Evolutionary conservation across 2,113 vertebrate genomes (phyloP).

Genomic region (Sebastes fasciatus): DNA sequence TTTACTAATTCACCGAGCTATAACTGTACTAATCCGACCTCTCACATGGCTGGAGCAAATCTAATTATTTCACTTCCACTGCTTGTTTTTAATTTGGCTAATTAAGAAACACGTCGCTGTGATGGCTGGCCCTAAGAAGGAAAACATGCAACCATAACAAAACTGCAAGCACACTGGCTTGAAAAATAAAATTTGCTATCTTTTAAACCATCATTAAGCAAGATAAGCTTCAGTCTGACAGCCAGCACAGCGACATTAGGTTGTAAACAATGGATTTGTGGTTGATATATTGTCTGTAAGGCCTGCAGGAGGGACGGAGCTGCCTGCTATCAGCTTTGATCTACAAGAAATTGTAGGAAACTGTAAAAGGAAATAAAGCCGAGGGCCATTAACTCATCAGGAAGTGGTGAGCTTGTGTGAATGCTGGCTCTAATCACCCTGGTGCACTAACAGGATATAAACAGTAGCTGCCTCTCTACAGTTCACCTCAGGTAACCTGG

Average conservation of each 20-base stretch:
- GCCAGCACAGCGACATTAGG: not conserved
- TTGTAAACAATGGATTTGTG: not conserved
- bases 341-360: slow-evolving; percentile 73
- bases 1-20: not conserved
- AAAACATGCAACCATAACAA: not conserved
- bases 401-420: slow-evolving; percentile 68
- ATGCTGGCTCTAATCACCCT: slow-evolving; percentile 22
- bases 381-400: slow-evolving; percentile 70
- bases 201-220: not conserved
- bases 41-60: not conserved
- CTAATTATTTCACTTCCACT: not conserved
- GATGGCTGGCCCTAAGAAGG: not conserved
- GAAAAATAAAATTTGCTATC: not conserved
- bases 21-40: not conserved
- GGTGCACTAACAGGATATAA: slow-evolving; percentile 55
- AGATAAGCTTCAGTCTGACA: not conserved
- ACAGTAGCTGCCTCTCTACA: slow-evolving; percentile 19
- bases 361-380: slow-evolving; percentile 70
- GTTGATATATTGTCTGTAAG: slow-evolving; percentile 4
- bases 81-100: not conserved
- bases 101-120: not conserved
- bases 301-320: slow-evolving; percentile 18
- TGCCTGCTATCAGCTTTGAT: slow-evolving; percentile 67
- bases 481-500: slow-evolving; percentile 3
- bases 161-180: not conserved